Base-by-base conservation (phyloP, 2,797 vertebrate species). In the Margarornis squamiger region DNA sequence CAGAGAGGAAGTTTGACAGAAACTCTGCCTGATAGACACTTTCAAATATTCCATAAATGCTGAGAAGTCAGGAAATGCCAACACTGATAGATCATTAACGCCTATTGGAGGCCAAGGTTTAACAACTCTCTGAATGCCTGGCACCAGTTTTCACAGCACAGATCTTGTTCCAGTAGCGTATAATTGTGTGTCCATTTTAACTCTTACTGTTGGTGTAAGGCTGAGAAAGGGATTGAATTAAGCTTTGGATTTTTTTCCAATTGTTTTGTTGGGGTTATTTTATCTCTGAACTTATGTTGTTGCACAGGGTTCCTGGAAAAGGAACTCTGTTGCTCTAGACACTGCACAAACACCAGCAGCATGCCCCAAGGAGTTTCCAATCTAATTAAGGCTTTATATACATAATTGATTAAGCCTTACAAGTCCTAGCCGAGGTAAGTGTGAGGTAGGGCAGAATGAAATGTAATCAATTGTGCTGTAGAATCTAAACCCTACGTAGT, bases 21-120 rank as follows among this genome's bases (percentile, higher is more conserved):
- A 94, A 72, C 51, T 93, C 72, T 90, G 81, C 85, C 79, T 84
- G 61, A 46, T 96, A 90, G 62, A 92, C 57, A 81, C 57, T 93
- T 96, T 86, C 70, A 93, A 49, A 92, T 88, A 96, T 95, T 95
- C 90, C 91, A 91, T 92, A 92, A 94, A 92, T 79, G 90, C 91
- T 94, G 93, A 92, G 34, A 94, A 63, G 34, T n/a, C 89, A 82
- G 88, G 94, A 94, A 93, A 90, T 57, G 46, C 66, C 92, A 92
- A 19, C 3, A 27, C 16, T 80, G 43, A 59, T 91, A 88, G 73
- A 79, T 92, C 70, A 70, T 58, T 52, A 73, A 7, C 62, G 29
- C 54, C 90, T 84, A 52, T 19, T 30, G 51, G 24, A 84, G 19
- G 32, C 29, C 70, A 90, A 41, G 36, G 75, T 81, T 73, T 91